Percentiles rank a stretch among this genome's conserved stretches.
These are phyloP conservation scores for Ferrisia virgata DNA, from an alignment of 2,888 invertebrate genomes.

Conservation along the genomic window DNA sequence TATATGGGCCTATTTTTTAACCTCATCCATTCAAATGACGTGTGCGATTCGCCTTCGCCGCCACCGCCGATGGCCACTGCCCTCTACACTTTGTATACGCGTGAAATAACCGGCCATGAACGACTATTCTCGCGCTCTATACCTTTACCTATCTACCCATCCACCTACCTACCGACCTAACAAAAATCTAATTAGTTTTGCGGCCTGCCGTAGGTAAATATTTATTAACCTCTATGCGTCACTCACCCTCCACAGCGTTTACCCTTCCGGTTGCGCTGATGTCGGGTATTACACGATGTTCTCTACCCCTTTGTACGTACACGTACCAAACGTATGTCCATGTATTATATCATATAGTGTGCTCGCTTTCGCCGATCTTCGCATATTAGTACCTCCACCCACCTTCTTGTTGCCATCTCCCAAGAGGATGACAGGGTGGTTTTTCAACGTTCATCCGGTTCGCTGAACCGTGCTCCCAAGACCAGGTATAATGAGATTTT, in stretches of 20 bases:
- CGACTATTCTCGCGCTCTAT: neutral
- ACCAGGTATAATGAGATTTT: neutral
- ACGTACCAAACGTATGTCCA: no score
- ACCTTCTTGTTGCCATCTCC: neutral
- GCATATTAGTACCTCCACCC: neutral
- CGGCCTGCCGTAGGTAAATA: slow-evolving; percentile 6
- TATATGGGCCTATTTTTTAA: neutral
- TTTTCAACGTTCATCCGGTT: slow-evolving; percentile 1
- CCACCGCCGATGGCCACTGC: neutral
- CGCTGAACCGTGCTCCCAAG: neutral
- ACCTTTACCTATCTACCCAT: no score
- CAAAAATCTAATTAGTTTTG: slow-evolving; percentile 2
- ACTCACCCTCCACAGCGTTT: neutral
- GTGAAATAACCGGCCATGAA: no score
- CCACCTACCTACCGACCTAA: no score
- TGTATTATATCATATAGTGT: no score
- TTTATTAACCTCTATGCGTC: neutral
- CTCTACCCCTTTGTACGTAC: neutral
- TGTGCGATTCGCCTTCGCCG: neutral
- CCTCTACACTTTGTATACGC: no score
- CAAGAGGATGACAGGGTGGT: neutral
- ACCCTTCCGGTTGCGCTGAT: neutral
- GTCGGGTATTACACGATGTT: neutral
- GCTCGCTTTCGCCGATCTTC: neutral
- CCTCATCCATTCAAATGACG: neutral